Evolutionary conservation across 2,888 invertebrate species (phyloP).

Genomic region (Epirrhoe tristata): DNA sequence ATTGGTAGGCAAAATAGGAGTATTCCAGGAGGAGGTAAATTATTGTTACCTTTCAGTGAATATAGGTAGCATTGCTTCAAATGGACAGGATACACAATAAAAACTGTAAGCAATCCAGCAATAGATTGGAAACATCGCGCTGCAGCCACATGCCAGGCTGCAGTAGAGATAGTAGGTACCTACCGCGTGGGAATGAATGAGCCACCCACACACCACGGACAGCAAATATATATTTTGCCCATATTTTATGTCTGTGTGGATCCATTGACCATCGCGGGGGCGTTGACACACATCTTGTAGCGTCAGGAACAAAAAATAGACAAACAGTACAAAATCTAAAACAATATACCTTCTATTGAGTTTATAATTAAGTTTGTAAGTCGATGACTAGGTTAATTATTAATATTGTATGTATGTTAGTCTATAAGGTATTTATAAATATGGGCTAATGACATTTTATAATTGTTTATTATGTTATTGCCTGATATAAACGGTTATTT

Average conservation of each 20-base stretch:
- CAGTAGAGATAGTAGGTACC: not conserved
- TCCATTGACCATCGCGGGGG: constrained; percentile 39
- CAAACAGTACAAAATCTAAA: not conserved
- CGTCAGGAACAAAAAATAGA: constrained; percentile 15
- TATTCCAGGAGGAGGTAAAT: not conserved
- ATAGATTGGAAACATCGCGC: not conserved
- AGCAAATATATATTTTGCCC: constrained; percentile 27
- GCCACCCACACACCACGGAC: constrained; percentile 43
- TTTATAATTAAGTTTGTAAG: not conserved
- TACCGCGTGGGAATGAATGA: constrained; percentile 46
- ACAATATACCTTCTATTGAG: not conserved
- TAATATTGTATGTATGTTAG: no score
- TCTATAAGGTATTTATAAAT: no score
- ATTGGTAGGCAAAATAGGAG: not conserved
- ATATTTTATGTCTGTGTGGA: constrained; percentile 21
- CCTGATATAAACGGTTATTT: no score
- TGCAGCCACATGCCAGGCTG: constrained; percentile 1
- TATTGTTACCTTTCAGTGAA: not conserved
- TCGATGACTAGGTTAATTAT: no score
- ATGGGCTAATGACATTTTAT: no score
- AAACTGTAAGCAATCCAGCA: constrained; percentile 1
- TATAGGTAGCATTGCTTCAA: not conserved
- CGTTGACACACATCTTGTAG: constrained; percentile 30
- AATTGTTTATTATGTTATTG: no score
- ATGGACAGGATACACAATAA: not conserved